These are phyloP conservation scores for Sphaerophoria taeniata DNA, from an alignment of 2,888 invertebrate species.

Conservation along the genomic window DNA sequence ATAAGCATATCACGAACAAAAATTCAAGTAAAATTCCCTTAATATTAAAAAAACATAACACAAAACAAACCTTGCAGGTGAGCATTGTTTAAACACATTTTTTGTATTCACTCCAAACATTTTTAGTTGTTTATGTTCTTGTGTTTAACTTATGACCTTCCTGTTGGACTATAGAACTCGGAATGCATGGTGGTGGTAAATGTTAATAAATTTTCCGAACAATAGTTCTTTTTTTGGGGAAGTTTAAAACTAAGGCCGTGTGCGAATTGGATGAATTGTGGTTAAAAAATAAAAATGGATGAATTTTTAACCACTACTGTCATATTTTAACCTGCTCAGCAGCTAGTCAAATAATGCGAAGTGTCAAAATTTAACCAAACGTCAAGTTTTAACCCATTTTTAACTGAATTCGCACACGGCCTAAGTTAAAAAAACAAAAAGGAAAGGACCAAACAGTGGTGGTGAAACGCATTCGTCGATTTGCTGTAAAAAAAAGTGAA, in stretches of 20 bases:
- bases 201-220: neutral
- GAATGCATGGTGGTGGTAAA: neutral
- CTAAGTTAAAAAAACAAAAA: neutral
- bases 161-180: neutral
- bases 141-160: constrained; percentile 1
- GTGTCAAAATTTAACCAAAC: too few relatives aligned
- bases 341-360: too few relatives aligned
- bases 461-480: too few relatives aligned
- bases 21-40: constrained; percentile 32
- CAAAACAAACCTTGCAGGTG: constrained; percentile 52
- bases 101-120: neutral
- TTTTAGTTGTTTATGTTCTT: neutral
- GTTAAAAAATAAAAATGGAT: too few relatives aligned
- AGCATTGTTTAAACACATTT: constrained; percentile 47
- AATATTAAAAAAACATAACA: constrained; percentile 29
- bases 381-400: too few relatives aligned
- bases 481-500: too few relatives aligned
- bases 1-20: constrained; percentile 28
- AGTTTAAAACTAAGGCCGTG: too few relatives aligned
- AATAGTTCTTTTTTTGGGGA: neutral
- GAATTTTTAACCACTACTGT: too few relatives aligned
- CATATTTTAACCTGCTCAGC: too few relatives aligned
- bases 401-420: too few relatives aligned
- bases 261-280: too few relatives aligned
- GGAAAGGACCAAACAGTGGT: too few relatives aligned